A percentile compares a stretch with the other conserved stretches of the same genome.
These are phyloP conservation scores for Bufo bufo DNA, from an alignment of 2,113 vertebrate species.

Conservation along the genomic window DNA sequence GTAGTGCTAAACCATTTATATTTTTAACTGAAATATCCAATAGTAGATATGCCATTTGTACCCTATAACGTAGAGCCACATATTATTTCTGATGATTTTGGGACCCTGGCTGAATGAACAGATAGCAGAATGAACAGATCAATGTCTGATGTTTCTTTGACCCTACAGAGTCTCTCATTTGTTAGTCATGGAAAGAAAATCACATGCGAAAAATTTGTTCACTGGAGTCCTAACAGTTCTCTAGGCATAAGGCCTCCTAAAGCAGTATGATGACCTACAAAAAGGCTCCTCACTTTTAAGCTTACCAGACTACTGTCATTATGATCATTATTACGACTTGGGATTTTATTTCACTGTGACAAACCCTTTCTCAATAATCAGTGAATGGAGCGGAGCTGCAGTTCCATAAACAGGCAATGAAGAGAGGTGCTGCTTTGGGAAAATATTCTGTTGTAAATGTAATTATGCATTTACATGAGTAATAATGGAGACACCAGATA, in stretches of 20 bases:
- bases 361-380: no score
- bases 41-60: background rate
- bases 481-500: no score
- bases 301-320: background rate
- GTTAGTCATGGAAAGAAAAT: background rate
- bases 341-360: no score
- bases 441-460: no score
- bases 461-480: no score
- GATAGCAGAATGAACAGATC: background rate
- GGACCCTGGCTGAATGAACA: background rate
- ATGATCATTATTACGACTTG: background rate
- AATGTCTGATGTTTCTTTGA: background rate
- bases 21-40: background rate
- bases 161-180: background rate
- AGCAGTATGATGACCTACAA: background rate
- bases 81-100: background rate
- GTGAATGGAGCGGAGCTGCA: no score
- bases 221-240: background rate
- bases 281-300: background rate
- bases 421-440: no score
- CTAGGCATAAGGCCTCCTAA: background rate
- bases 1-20: background rate
- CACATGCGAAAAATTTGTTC: background rate
- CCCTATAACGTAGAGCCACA: background rate
- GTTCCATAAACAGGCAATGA: no score